Base-by-base conservation (phyloP, 2,113 vertebrate genomes). In the Jaculus jaculus region DNA sequence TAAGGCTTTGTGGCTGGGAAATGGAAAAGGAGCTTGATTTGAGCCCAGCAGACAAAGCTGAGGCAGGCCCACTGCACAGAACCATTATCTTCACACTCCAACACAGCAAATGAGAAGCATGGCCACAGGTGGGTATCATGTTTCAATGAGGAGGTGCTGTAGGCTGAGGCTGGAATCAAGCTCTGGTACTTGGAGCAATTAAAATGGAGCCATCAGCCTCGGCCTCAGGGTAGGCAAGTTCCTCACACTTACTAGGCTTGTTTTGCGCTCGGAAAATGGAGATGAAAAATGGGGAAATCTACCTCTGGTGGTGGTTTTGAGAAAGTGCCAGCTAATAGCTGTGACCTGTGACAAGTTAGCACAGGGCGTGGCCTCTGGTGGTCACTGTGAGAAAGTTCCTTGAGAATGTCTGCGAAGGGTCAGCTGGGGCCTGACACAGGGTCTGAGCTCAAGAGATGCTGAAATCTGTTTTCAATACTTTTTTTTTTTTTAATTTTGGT, bases 41-140 rank as follows among this genome's bases (percentile, higher is more conserved):
- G 84, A 91, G 81, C 24, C 47, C 68, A 51, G 32, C 20, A 82
- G 34, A 78, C 34, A 37, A 16, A 54, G 47, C 47, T 61, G 61
- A 20, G 21, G 42, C 77, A 34, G 66, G 4, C 28, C 13, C 6
- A 3, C 10, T 28, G 15, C 66, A 60, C 39, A 30, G 72, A 30
- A 21, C 10, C 37, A 24, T 58, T 7, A 32, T 18, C 65, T 42
- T 75, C 54, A 69, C 17, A 42, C 15, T n/a, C 42, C 9, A 16
- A 37, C 8, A 0, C 1, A 1, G 18, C 21, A n/a, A 60, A 10
- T 26, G 42, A 1, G 3, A 23, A 63, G 18, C 18, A 63, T 23
- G 61, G 5, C 61, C 18, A 24, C 23, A 63, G 23, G 23, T 11
- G 61, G 61, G 2, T 20, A 47, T 47, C 42, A 8, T 8, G 8